These are phyloP conservation scores for Cololabis saira DNA, from an alignment of 2,113 vertebrate species.

Conservation along the genomic window DNA sequence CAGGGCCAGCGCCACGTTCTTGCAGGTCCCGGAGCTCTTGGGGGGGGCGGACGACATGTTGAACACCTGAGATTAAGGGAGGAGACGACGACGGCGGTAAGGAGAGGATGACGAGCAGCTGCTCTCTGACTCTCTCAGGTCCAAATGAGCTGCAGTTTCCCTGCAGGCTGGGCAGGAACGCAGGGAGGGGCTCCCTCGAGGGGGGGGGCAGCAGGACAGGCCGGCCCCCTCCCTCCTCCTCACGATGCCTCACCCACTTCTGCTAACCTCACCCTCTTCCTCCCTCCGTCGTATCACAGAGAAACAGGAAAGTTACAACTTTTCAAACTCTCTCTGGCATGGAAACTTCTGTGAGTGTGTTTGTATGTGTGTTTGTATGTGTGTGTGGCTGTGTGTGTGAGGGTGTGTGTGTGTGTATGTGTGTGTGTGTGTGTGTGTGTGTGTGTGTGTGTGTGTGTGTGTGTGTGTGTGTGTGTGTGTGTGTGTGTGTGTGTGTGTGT, in stretches of 20 bases:
- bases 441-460: constrained; percentile 5
- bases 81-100: background rate
- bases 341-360: background rate
- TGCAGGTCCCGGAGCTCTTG: constrained; percentile 48
- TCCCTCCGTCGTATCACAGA: constrained; percentile 4
- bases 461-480: no score
- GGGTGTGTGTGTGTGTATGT: background rate
- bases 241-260: background rate
- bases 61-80: background rate
- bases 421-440: constrained; percentile 13
- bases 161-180: constrained; percentile 24
- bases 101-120: constrained; percentile 30
- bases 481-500: no score
- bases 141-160: constrained; percentile 58
- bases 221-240: constrained; percentile 14
- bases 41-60: constrained; percentile 64
- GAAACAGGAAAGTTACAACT: constrained; percentile 40
- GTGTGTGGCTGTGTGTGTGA: background rate
- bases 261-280: constrained; percentile 15
- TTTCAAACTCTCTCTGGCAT: no score
- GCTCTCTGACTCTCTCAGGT: constrained; percentile 31
- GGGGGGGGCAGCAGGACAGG: background rate
- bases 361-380: constrained; percentile 10
- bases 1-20: constrained; percentile 47
- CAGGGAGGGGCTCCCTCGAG: constrained; percentile 30